phyloP scores from a whole-genome alignment of 2,797 vertebrate genomes.

The Erpetoichthys calabaricus region DNA sequence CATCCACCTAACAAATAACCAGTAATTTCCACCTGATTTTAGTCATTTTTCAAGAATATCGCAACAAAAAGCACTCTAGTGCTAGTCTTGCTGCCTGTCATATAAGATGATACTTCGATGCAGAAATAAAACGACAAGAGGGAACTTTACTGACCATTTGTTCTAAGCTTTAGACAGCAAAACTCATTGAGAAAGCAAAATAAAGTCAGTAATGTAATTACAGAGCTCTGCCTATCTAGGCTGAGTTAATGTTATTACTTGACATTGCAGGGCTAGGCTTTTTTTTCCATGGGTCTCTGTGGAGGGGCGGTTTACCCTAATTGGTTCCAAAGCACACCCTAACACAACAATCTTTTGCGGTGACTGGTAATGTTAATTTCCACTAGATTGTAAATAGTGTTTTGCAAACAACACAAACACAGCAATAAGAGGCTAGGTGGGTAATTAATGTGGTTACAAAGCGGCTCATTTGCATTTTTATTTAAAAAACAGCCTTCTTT shows the following conservation, averaged over 20 bases:
- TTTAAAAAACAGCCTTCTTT: slow-evolving; percentile 58
- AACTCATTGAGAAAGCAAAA: slow-evolving; percentile 44
- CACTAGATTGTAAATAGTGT: slow-evolving; percentile 77
- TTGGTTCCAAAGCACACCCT: slow-evolving; percentile 92
- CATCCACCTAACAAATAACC: background rate
- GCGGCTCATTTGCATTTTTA: slow-evolving; percentile 97
- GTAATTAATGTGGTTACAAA: slow-evolving; percentile 98
- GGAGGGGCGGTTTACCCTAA: slow-evolving; percentile 68
- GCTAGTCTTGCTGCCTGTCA: background rate
- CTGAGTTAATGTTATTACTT: slow-evolving; percentile 58
- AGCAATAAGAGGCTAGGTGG: slow-evolving; percentile 92
- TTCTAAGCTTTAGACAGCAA: slow-evolving; percentile 44
- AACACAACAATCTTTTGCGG: slow-evolving; percentile 58
- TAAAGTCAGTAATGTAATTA: slow-evolving; percentile 57
- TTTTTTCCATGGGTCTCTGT: slow-evolving; percentile 54
- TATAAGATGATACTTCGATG: slow-evolving; percentile 16
- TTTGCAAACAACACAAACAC: slow-evolving; percentile 84
- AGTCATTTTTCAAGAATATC: background rate
- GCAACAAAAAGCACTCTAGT: background rate
- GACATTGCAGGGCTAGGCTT: slow-evolving; percentile 72
- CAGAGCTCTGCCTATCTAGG: slow-evolving; percentile 35
- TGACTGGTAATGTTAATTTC: slow-evolving; percentile 72
- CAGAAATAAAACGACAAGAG: slow-evolving; percentile 30
- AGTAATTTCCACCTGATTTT: background rate
- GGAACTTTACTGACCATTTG: slow-evolving; percentile 30